Conservation (phyloP, 2,797 vertebrate genomes). For the Neoniphon sammara region DNA sequence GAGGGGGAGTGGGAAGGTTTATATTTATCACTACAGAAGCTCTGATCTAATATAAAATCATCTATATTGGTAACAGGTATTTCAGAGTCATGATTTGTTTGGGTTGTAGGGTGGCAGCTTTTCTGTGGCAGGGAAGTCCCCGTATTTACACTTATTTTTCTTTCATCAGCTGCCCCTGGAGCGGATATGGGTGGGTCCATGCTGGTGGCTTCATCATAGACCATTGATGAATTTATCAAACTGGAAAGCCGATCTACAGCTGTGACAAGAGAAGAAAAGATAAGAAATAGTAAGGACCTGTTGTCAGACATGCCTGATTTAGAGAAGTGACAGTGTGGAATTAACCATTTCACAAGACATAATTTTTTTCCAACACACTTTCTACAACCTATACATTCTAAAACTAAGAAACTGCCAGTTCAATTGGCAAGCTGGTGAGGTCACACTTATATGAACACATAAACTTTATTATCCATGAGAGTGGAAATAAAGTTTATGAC, state of each 20-base stretch:
- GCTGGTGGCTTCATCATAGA: slow-evolving; percentile 68
- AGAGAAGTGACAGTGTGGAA: not conserved
- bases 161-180: slow-evolving; percentile 39
- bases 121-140: slow-evolving; percentile 21
- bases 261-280: slow-evolving; percentile 65
- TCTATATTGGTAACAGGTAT: slow-evolving; percentile 80
- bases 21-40: slow-evolving; percentile 39
- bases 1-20: slow-evolving; percentile 13
- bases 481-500: no score
- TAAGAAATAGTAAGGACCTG: slow-evolving; percentile 7
- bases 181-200: slow-evolving; percentile 54
- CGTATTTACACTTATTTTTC: slow-evolving; percentile 46
- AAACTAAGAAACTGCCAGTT: not conserved
- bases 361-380: not conserved
- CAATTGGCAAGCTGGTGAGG: not conserved
- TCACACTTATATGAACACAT: not conserved
- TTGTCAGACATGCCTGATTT: not conserved
- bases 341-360: slow-evolving; percentile 2
- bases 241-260: slow-evolving; percentile 85
- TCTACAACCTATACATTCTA: not conserved
- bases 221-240: slow-evolving; percentile 77
- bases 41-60: slow-evolving; percentile 78
- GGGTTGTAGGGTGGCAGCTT: slow-evolving; percentile 23
- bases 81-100: slow-evolving; percentile 45
- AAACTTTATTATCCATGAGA: no score